phyloP scores from a whole-genome alignment of 2,797 vertebrate species.

The Babyrousa celebensis region DNA sequence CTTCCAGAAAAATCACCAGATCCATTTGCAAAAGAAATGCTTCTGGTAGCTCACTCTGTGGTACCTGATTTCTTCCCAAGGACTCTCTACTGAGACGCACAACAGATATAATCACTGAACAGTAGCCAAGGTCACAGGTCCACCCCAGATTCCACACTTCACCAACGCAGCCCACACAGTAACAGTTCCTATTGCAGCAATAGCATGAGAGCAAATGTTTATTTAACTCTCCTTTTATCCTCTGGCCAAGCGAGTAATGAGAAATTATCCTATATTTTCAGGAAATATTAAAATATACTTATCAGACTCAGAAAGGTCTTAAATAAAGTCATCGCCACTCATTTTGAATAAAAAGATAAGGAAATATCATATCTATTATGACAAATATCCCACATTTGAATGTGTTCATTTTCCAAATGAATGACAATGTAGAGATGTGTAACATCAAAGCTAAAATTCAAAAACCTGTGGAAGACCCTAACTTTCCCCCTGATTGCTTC shows the following conservation, averaged over 20 bases:
- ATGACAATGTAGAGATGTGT: background rate
- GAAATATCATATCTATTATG: background rate
- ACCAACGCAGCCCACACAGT: rapidly evolving
- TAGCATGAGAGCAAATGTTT: background rate
- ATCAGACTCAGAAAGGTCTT: background rate
- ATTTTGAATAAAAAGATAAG: background rate
- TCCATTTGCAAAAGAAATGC: background rate
- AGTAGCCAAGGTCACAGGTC: background rate
- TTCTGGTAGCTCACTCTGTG: background rate
- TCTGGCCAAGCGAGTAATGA: background rate
- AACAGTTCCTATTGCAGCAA: background rate
- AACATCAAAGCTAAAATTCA: background rate
- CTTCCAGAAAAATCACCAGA: background rate
- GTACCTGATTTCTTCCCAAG: background rate
- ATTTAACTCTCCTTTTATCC: background rate
- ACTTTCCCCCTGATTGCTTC: background rate
- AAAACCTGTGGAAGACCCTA: background rate
- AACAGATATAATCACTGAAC: background rate
- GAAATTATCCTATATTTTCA: background rate
- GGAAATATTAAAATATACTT: background rate
- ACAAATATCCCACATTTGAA: background rate
- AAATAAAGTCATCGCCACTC: background rate
- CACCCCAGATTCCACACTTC: background rate
- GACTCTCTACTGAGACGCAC: background rate
- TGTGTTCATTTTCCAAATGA: conserved; percentile 29